Base-by-base conservation (phyloP, 2,888 invertebrate species). In the Cheilosia variabilis region DNA sequence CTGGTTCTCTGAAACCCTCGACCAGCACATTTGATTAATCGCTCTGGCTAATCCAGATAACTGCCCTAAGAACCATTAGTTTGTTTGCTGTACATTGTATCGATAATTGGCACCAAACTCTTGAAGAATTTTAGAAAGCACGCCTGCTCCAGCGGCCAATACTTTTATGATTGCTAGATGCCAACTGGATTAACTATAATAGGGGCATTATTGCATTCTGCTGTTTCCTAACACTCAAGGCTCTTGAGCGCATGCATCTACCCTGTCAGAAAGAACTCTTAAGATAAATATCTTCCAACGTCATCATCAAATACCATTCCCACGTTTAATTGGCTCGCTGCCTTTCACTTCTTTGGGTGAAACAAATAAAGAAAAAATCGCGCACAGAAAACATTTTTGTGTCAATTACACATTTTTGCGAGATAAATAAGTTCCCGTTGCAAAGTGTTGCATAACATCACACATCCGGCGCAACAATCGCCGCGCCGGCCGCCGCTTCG, bases 381-480 rank as follows among this genome's bases (percentile, higher is more conserved):
- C 53, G 31, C 68, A 34, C 78, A 78, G 66, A 72, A 80, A 80
- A 86, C 80, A 86, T 86, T 86, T 86, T 86, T 86, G 86, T 86
- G 86, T 86, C 86, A 86, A 81, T 86, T 86, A 86, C 86, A 86
- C 86, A 86, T 86, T 81, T 86, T 86, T 81, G 86, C 72, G 37
- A 86, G 81, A 81, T 86, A 86, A 86, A 86, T 86, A 81, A 86
- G 81, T 86, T 86, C 81, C 86, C 86, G 86, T 72, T 86, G 72
- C 80, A 41, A 34, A 50, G 17, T 24, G 55, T 86, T 86, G 81
- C 86, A 81, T 86, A 81, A 86, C 86, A 80, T 86, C 81, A 81
- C 80, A 86, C 86, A 86, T 86, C 86, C 86, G 86, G 86, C 76
- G 83, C 62, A 62, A 71, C 63, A 80, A 71, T 80, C 75, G 9